Evolutionary conservation across 2,888 invertebrate genomes (phyloP).

Genomic region (Erebia ligea): DNA sequence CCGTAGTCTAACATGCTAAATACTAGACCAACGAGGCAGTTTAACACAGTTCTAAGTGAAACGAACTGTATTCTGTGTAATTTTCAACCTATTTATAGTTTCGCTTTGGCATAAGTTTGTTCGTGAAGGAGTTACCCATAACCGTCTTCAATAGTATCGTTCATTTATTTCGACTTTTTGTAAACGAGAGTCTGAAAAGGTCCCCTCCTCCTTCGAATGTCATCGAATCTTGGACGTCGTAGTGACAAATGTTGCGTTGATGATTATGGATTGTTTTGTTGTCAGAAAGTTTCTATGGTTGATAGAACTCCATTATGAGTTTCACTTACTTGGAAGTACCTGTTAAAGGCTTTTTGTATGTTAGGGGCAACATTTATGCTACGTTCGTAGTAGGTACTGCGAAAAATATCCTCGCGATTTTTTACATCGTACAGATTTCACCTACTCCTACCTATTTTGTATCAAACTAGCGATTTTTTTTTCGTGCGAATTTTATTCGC

Average conservation of each 20-base stretch:
- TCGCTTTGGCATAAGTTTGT: not conserved
- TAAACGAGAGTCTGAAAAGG: slow-evolving; percentile 25
- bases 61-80: not conserved
- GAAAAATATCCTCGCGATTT: too few species aligned
- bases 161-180: slow-evolving; percentile 32
- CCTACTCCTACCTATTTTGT: too few species aligned
- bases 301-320: slow-evolving; percentile 11
- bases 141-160: slow-evolving; percentile 28
- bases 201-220: slow-evolving; percentile 31
- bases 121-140: slow-evolving; percentile 19
- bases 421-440: too few species aligned
- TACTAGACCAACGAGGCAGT: not conserved
- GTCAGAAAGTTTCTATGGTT: not conserved
- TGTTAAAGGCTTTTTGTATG: too few species aligned
- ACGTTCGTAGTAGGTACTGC: too few species aligned
- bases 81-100: not conserved
- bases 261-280: slow-evolving; percentile 33
- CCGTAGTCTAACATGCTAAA: not conserved
- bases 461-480: too few species aligned
- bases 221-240: slow-evolving; percentile 31
- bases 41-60: too few species aligned
- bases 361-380: too few species aligned
- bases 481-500: too few species aligned
- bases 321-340: not conserved
- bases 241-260: slow-evolving; percentile 35